These are phyloP conservation scores for Hylyphantes graminicola DNA, from an alignment of 1,140 invertebrate species.

Conservation along the genomic window DNA sequence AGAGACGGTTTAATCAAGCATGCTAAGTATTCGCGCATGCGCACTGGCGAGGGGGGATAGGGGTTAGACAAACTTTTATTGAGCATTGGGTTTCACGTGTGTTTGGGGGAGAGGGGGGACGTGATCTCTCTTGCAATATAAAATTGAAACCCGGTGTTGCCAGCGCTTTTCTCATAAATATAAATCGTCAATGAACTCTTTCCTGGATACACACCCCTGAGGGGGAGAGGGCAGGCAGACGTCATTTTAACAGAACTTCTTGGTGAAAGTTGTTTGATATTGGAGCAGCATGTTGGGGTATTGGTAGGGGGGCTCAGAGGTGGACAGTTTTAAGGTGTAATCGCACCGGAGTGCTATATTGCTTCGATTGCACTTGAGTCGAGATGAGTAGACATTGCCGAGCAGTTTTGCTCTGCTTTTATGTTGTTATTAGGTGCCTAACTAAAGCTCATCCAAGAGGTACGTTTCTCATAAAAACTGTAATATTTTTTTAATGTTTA, in stretches of 20 bases:
- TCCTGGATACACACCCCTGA: conserved; percentile 39
- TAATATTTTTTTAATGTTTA: too few relatives aligned
- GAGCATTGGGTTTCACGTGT: conserved; percentile 18
- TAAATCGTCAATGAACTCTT: conserved; percentile 42
- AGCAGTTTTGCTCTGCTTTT: conserved; percentile 10
- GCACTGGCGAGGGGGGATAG: not conserved
- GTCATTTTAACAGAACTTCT: conserved; percentile 25
- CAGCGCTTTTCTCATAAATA: conserved; percentile 50
- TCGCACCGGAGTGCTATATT: conserved; percentile 18
- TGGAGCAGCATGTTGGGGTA: not conserved
- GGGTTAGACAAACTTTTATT: conserved; percentile 53
- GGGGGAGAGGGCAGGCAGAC: conserved; percentile 5
- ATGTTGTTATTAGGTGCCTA: not conserved
- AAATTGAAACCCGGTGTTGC: conserved; percentile 40
- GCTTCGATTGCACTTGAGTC: not conserved
- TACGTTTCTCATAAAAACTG: not conserved
- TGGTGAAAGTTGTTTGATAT: not conserved
- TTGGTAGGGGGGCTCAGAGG: conserved; percentile 22
- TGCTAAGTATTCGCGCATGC: conserved; percentile 60
- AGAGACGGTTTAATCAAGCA: conserved; percentile 60
- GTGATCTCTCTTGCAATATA: conserved; percentile 44
- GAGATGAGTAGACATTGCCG: conserved; percentile 8
- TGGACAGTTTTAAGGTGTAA: conserved; percentile 22
- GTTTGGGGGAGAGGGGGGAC: conserved; percentile 10
- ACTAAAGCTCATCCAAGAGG: conserved; percentile 42